Percentiles rank a stretch among this genome's conserved stretches.
Evolutionary conservation across 2,797 vertebrate genomes (phyloP).

Genomic region (Anabacerthia variegaticeps): DNA sequence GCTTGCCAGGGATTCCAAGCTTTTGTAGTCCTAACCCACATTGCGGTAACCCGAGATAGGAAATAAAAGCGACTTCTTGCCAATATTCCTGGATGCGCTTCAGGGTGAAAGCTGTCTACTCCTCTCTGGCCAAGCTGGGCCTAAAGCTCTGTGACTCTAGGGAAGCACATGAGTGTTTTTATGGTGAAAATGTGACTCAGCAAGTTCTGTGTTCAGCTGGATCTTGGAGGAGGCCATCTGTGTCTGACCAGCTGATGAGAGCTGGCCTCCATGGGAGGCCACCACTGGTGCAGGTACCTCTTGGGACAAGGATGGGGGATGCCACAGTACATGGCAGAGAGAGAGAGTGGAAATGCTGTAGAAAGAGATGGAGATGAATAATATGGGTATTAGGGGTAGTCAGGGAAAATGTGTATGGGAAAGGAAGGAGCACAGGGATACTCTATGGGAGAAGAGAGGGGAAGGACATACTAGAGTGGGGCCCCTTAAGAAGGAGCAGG

Average conservation of each 20-base stretch:
- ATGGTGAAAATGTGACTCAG: conserved; percentile 52
- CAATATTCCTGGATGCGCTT: conserved; percentile 46
- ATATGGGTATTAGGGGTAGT: fast-evolving
- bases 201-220: conserved; percentile 29
- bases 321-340: neutral
- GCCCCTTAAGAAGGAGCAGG: neutral
- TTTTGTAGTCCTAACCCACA: neutral
- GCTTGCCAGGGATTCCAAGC: conserved; percentile 35
- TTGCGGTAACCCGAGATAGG: conserved; percentile 34
- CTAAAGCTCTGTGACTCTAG: neutral
- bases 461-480: neutral
- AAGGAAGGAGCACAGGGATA: neutral
- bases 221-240: neutral
- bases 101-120: conserved; percentile 42
- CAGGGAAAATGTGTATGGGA: neutral
- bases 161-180: neutral
- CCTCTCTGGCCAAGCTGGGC: conserved; percentile 22
- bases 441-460: neutral
- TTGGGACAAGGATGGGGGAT: fast-evolving
- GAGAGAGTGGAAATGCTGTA: neutral
- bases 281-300: neutral
- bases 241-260: neutral
- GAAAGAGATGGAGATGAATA: neutral
- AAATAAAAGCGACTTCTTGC: conserved; percentile 9
- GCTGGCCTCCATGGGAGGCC: neutral